A percentile compares a stretch with the other conserved stretches of the same genome.
Evolutionary conservation across 2,797 vertebrate species (phyloP).

Genomic region (Mallotus villosus): DNA sequence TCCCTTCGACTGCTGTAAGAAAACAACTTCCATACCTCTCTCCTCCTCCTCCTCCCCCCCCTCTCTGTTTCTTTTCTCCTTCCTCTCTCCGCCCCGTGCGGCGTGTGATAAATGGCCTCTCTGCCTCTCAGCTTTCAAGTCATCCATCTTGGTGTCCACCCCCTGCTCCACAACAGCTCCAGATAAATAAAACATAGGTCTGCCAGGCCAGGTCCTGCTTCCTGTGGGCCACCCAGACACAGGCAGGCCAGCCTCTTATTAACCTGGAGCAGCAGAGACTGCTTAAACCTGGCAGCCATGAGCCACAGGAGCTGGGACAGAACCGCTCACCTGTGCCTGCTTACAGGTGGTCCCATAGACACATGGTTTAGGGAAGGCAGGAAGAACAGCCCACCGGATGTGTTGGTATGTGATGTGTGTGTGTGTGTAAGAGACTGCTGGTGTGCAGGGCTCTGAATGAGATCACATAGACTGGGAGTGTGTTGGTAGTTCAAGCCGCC

Average conservation of each 20-base stretch:
- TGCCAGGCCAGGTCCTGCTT: conserved; percentile 69
- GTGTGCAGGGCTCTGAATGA: conserved; percentile 9
- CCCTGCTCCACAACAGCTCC: conserved; percentile 51
- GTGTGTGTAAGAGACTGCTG: conserved; percentile 13
- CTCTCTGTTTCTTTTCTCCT: not conserved
- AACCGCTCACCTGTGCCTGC: not conserved
- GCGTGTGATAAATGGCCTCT: conserved; percentile 71
- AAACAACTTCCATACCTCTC: conserved; percentile 30
- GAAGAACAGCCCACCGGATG: not conserved
- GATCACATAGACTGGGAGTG: conserved; percentile 53
- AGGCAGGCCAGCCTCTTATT: conserved; percentile 11
- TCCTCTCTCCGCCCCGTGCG: conserved; percentile 47
- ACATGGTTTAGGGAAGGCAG: too few relatives aligned
- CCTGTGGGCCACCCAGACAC: conserved; percentile 52
- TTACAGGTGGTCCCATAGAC: too few relatives aligned
- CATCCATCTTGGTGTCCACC: conserved; percentile 74
- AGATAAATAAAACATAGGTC: conserved; percentile 43
- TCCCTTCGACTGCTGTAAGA: conserved; percentile 96
- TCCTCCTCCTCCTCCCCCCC: not conserved
- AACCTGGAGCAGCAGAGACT: conserved; percentile 24
- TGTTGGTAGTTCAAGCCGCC: conserved; percentile 49
- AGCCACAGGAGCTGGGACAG: not conserved
- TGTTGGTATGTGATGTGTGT: conserved; percentile 9
- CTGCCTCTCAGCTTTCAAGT: conserved; percentile 67
- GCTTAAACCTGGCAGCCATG: conserved; percentile 27